Percentiles rank a stretch among this genome's conserved stretches.
These are phyloP conservation scores for Lucilia sericata DNA, from an alignment of 1,140 invertebrate species.

Conservation along the genomic window DNA sequence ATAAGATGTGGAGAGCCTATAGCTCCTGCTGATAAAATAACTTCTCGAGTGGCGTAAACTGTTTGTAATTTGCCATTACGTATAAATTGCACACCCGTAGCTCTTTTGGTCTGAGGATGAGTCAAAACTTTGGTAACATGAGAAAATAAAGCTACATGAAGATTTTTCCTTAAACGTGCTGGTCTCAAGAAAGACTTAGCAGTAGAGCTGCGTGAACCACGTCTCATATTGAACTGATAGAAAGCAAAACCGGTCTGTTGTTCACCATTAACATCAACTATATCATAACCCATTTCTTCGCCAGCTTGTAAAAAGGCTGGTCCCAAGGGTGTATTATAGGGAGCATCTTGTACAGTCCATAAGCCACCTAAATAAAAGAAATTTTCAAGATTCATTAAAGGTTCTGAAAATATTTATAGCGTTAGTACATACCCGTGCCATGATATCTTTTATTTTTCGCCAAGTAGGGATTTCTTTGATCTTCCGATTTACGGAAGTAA, in stretches of 20 bases:
- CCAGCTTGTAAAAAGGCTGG: slow-evolving; percentile 88
- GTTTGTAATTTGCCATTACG: slow-evolving; percentile 75
- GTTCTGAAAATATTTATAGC: too few species aligned
- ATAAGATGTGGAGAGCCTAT: slow-evolving; percentile 84
- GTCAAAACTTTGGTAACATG: slow-evolving; percentile 84
- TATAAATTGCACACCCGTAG: slow-evolving; percentile 83
- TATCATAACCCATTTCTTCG: slow-evolving; percentile 90
- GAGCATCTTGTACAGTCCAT: slow-evolving; percentile 82
- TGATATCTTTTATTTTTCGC: slow-evolving; percentile 79
- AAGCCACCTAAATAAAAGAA: slow-evolving; percentile 75
- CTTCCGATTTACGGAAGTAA: slow-evolving; percentile 90
- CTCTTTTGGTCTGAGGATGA: slow-evolving; percentile 76
- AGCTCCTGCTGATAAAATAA: slow-evolving; percentile 83
- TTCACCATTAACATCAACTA: slow-evolving; percentile 81
- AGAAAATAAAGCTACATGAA: slow-evolving; percentile 80
- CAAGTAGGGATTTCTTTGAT: slow-evolving; percentile 85
- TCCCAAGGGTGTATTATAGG: slow-evolving; percentile 84
- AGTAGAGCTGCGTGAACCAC: slow-evolving; percentile 81
- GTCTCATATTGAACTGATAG: slow-evolving; percentile 85
- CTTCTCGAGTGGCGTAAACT: slow-evolving; percentile 80
- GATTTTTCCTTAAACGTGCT: slow-evolving; percentile 77
- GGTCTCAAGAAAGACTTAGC: slow-evolving; percentile 86
- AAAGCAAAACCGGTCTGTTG: slow-evolving; percentile 85
- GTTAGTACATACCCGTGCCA: slow-evolving; percentile 77
- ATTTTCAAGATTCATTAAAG: too few species aligned